Percentiles rank a stretch among this genome's conserved stretches.
phyloP scores from a whole-genome alignment of 2,113 vertebrate species.

The Rana temporaria region DNA sequence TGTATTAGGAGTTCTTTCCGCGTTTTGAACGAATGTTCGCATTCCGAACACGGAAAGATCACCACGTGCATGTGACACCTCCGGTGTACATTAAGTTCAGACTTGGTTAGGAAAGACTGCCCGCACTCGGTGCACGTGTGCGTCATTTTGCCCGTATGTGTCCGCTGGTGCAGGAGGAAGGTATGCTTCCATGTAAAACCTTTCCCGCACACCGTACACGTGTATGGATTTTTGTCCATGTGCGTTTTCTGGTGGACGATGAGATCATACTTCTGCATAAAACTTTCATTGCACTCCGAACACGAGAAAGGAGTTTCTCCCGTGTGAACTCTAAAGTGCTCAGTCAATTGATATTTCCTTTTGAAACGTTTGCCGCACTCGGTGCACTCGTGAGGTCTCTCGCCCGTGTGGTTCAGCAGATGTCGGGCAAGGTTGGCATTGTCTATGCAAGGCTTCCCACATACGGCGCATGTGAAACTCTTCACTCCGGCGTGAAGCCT shows the following conservation, averaged over 20 bases:
- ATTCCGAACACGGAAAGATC: not conserved
- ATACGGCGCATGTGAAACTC: not conserved
- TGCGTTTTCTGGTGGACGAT: not conserved
- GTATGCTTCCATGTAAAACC: not conserved
- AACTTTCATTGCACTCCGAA: not conserved
- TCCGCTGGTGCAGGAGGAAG: not conserved
- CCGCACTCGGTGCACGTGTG: not conserved
- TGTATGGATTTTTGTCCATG: not conserved
- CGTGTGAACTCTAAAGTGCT: conserved; percentile 4
- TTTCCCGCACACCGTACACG: not conserved
- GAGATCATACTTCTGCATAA: no score
- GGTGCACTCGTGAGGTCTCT: conserved; percentile 5
- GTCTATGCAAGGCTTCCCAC: conserved; percentile 15
- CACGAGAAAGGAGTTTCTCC: conserved; percentile 5
- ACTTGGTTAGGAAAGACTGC: not conserved
- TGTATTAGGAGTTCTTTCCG: not conserved
- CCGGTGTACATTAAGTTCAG: not conserved
- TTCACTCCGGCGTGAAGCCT: conserved; percentile 13
- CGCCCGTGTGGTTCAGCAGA: conserved; percentile 4
- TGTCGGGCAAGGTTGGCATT: not conserved
- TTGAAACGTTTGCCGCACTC: no score
- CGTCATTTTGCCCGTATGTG: not conserved
- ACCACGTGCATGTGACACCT: not conserved
- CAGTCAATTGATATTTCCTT: no score
- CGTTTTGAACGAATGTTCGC: not conserved